A percentile compares a stretch with the other conserved stretches of the same genome.
phyloP scores from a whole-genome alignment of 2,888 invertebrate genomes.

The Iselma pallidipennis region DNA sequence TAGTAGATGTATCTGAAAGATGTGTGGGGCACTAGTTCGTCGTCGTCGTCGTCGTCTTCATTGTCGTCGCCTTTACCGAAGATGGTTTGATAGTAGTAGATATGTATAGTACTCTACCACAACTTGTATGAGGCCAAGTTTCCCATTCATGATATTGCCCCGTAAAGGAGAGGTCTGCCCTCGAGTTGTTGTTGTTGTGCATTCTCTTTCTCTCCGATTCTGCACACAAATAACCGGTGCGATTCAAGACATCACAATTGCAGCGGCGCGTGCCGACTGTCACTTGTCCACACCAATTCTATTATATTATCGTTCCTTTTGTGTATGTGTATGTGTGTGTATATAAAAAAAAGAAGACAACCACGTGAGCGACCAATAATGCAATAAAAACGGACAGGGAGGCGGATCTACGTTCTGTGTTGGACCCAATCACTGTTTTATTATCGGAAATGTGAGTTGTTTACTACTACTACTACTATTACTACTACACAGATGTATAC shows the following conservation, averaged over 20 bases:
- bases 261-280: constrained; percentile 48
- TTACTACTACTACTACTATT: too few species aligned
- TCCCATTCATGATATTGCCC: neutral
- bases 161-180: neutral
- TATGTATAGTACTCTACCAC: neutral
- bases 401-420: constrained; percentile 42
- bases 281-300: constrained; percentile 47
- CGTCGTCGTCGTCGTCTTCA: neutral
- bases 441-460: constrained; percentile 48
- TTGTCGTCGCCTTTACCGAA: neutral
- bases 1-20: neutral
- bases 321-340: neutral
- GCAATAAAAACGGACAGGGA: constrained; percentile 51
- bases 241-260: constrained; percentile 29
- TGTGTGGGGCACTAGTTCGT: neutral
- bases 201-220: constrained; percentile 8
- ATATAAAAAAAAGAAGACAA: constrained; percentile 24
- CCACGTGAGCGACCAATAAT: constrained; percentile 49
- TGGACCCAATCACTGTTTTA: constrained; percentile 48
- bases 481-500: too few species aligned
- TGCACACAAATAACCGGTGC: constrained; percentile 21
- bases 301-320: constrained; percentile 35
- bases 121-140: neutral
- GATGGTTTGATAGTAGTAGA: neutral
- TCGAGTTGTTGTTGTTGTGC: neutral